Conservation (phyloP, 2,113 vertebrate genomes). For the Puntigrus tetrazona region DNA sequence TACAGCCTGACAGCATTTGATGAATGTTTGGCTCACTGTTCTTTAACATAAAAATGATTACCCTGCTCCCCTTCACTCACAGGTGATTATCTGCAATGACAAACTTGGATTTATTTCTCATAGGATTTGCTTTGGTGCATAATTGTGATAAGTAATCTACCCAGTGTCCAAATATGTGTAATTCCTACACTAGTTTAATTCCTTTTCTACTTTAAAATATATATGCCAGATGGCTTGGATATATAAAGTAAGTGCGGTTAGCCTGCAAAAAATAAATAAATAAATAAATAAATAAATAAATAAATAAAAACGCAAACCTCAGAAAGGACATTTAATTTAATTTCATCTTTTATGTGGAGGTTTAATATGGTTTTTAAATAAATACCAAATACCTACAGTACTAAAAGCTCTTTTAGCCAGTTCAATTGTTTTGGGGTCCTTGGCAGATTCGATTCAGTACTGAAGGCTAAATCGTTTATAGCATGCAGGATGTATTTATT, state of each 20-base stretch:
- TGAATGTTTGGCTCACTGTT: conserved; percentile 60
- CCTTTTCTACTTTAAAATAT: no score
- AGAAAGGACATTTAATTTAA: neutral
- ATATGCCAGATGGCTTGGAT: neutral
- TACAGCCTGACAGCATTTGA: conserved; percentile 63
- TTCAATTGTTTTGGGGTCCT: neutral
- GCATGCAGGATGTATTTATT: neutral
- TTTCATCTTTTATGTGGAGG: neutral
- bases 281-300: no score
- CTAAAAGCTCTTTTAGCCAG: no score
- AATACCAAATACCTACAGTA: neutral
- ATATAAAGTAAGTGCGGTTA: neutral
- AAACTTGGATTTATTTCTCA: conserved; percentile 63
- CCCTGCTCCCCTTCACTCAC: conserved; percentile 44
- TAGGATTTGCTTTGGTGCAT: conserved; percentile 40
- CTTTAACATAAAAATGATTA: conserved; percentile 65
- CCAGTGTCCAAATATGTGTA: neutral
- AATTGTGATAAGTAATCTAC: conserved; percentile 31
- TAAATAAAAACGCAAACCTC: neutral
- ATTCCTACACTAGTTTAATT: no score
- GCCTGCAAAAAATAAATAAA: no score
- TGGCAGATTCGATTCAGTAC: neutral
- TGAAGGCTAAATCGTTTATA: neutral
- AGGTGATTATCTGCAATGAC: conserved; percentile 61
- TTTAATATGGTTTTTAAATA: neutral